A percentile compares a stretch with the other conserved stretches of the same genome.
Evolutionary conservation across 2,888 invertebrate species (phyloP).

Genomic region (Seira musarum): DNA sequence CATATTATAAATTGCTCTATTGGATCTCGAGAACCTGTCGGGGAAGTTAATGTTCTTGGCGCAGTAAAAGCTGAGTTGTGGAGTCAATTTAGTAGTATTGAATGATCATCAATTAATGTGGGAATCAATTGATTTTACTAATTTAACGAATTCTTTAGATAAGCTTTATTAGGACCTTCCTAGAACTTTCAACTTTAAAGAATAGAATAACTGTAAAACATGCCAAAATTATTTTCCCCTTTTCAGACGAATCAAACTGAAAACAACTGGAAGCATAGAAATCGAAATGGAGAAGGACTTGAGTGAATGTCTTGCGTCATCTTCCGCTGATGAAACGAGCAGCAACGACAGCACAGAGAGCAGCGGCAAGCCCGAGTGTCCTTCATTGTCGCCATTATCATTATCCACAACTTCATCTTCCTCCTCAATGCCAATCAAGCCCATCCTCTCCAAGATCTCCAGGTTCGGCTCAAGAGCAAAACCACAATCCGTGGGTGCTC

Average conservation of each 20-base stretch:
- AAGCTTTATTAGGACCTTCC: neutral
- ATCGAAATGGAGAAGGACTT: constrained; percentile 70
- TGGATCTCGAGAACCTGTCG: too few species aligned
- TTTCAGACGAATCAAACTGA: constrained; percentile 71
- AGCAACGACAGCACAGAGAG: constrained; percentile 34
- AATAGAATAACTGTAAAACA: neutral
- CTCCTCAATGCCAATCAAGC: neutral
- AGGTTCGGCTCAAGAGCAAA: neutral
- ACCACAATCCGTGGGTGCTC: constrained; percentile 75
- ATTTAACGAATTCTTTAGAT: too few species aligned
- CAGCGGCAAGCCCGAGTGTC: constrained; percentile 28
- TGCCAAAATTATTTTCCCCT: neutral
- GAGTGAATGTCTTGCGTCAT: constrained; percentile 60
- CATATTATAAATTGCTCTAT: too few species aligned
- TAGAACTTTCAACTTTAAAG: neutral
- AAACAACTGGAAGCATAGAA: constrained; percentile 72
- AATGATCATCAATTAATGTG: too few species aligned
- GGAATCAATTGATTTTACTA: too few species aligned
- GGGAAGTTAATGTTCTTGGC: too few species aligned
- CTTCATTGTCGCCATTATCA: neutral
- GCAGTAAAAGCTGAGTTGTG: too few species aligned
- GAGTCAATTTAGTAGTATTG: too few species aligned
- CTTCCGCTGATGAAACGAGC: constrained; percentile 42
- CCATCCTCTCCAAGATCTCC: constrained; percentile 18
- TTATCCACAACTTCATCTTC: constrained; percentile 6